These are phyloP conservation scores for Onychorhynchus coronatus DNA, from an alignment of 2,113 vertebrate species.

Conservation along the genomic window DNA sequence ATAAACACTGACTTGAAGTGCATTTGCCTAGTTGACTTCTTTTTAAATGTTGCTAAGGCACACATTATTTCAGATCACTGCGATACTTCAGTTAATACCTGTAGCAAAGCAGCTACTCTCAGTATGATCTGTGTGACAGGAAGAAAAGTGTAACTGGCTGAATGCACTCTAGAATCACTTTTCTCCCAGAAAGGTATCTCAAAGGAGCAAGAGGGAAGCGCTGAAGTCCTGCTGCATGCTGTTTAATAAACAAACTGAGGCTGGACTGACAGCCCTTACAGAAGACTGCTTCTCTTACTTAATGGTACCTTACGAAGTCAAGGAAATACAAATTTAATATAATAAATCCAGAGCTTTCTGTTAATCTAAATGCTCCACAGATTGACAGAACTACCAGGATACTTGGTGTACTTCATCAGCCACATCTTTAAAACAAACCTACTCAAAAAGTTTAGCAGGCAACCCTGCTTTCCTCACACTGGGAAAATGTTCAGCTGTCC, in stretches of 20 bases:
- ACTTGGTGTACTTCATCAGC: neutral
- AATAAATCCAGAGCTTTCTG: neutral
- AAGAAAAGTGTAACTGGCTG: neutral
- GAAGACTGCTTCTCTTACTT: neutral
- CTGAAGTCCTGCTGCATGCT: neutral
- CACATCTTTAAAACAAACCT: neutral
- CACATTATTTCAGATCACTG: neutral
- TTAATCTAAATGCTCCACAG: neutral
- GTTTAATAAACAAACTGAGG: neutral
- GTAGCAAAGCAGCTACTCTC: neutral
- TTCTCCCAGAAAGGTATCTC: neutral
- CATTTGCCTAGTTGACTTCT: neutral
- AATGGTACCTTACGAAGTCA: neutral
- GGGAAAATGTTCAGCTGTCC: neutral
- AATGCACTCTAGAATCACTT: neutral
- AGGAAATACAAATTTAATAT: neutral
- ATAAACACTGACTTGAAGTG: neutral
- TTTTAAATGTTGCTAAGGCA: neutral
- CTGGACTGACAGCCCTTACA: neutral
- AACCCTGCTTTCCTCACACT: neutral
- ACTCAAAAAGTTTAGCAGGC: neutral
- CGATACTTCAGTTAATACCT: neutral
- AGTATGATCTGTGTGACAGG: neutral
- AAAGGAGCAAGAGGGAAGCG: neutral
- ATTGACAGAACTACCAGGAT: neutral